phyloP scores from a whole-genome alignment of 2,888 invertebrate species.

The Steinernema scapterisci region DNA sequence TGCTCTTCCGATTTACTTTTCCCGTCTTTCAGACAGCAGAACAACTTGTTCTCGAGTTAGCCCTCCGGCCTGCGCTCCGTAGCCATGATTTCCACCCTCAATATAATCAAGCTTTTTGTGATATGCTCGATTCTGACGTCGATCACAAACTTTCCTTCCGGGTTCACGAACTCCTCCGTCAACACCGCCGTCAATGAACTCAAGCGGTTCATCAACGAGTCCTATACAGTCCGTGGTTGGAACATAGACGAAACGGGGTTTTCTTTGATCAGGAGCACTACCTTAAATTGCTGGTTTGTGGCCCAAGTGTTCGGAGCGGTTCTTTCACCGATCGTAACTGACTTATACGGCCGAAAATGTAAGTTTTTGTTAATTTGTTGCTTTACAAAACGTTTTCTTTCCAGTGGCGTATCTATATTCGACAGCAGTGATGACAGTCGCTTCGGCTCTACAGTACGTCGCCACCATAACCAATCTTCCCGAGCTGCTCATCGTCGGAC shows the following conservation, averaged over 20 bases:
- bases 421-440: conserved; percentile 39
- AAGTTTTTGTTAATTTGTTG: conserved; percentile 25
- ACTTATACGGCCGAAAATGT: conserved; percentile 44
- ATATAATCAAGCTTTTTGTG: conserved; percentile 45
- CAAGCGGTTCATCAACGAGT: conserved; percentile 51
- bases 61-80: not conserved
- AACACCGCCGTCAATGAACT: conserved; percentile 61
- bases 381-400: conserved; percentile 2
- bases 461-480: conserved; percentile 43
- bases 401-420: conserved; percentile 41
- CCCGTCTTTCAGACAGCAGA: not conserved
- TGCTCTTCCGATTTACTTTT: not conserved
- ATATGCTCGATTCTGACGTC: conserved; percentile 55
- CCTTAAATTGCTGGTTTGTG: conserved; percentile 59
- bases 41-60: not conserved
- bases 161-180: conserved; percentile 61
- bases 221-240: conserved; percentile 44
- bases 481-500: conserved; percentile 54
- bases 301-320: conserved; percentile 47
- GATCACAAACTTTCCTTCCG: conserved; percentile 63
- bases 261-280: conserved; percentile 42
- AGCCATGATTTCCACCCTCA: conserved; percentile 40
- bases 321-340: conserved; percentile 42
- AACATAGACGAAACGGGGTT: conserved; percentile 44
- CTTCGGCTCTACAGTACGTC: conserved; percentile 42